Base-by-base conservation (phyloP, 2,888 invertebrate species). In the Pristionchus entomophagus region DNA sequence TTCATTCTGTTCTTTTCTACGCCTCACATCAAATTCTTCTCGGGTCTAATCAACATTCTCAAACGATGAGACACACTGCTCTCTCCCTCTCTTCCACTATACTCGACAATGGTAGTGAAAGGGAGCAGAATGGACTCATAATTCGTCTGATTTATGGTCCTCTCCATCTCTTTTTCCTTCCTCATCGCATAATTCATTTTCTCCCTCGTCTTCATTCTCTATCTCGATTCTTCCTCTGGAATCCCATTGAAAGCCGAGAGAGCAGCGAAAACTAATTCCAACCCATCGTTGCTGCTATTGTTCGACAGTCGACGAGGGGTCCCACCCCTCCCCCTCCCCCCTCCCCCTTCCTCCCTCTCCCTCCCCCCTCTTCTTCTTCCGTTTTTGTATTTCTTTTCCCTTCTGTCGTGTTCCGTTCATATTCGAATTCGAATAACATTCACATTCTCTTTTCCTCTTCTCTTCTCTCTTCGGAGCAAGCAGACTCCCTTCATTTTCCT, bases 391-490 rank as follows among this genome's bases (percentile, higher is more conserved):
- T 51, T 49, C 78, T 65, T 29, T 65, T 29, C 32, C 29, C 17
- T 78, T 45, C 51, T 51, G 51, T 78, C 51, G 35, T 32, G 78
- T 29, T 26, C 78, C 78, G 78, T 53, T 49, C 73, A 51, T 78
- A 49, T 78, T 53, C 51, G 78, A 51, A 78, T 51, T 49, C 49
- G 78, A 78, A 78, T 78, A 78, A 51, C 49, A 78, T 78, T 53
- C 78, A 51, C 51, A 45, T 77, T 45, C 77, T 77, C 77, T 77
- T 53, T 78, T n/a, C 78, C 78, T 78, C 78, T 35, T 73, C 73
- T 45, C 41, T 73, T 19, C 49, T 35, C n/a, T n/a, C n/a, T n/a
- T n/a, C 73, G 12, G 32, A 62, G 62, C 19, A 17, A 19, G 14
- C 73, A 38, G 38, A n/a, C n/a, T 78, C 78, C 78, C 78, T 78